Conservation (phyloP, 2,797 vertebrate species). For the Myripristis murdjan region DNA sequence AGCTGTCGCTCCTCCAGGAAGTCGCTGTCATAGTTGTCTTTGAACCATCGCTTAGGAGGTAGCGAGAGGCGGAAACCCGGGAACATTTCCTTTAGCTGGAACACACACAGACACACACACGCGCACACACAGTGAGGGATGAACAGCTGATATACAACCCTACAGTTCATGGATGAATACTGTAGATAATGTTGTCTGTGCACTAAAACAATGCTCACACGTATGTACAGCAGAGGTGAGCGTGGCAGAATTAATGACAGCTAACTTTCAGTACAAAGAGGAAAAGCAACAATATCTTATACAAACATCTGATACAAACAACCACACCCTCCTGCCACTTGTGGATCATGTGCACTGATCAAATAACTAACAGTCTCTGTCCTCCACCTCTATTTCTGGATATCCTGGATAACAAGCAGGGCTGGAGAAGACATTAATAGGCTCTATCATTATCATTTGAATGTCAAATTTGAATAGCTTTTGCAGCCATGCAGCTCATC, state of each 20-base stretch:
- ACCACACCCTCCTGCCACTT: background rate
- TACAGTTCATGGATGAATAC: too few species aligned
- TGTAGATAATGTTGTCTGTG: too few species aligned
- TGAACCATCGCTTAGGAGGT: constrained; percentile 98
- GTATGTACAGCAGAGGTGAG: too few species aligned
- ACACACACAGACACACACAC: constrained; percentile 47
- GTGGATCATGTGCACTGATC: background rate
- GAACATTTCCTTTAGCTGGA: constrained; percentile 95
- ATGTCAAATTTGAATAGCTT: too few species aligned
- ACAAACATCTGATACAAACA: too few species aligned
- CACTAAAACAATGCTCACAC: too few species aligned
- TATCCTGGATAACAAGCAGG: too few species aligned
- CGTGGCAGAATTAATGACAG: background rate
- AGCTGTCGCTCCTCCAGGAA: constrained; percentile 92
- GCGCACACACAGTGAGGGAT: constrained; percentile 14
- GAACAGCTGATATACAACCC: background rate
- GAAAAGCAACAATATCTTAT: too few species aligned
- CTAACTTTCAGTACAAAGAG: background rate
- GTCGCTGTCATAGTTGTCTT: constrained; percentile 95
- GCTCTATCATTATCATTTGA: too few species aligned
- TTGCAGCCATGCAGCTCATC: background rate
- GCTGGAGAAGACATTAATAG: too few species aligned
- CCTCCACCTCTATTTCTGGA: too few species aligned
- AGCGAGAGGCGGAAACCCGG: constrained; percentile 93
- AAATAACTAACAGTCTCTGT: too few species aligned